Percentiles rank a stretch among this genome's conserved stretches.
These are phyloP conservation scores for Drosophila willistoni DNA, from an alignment of 1,140 invertebrate genomes.

Conservation along the genomic window DNA sequence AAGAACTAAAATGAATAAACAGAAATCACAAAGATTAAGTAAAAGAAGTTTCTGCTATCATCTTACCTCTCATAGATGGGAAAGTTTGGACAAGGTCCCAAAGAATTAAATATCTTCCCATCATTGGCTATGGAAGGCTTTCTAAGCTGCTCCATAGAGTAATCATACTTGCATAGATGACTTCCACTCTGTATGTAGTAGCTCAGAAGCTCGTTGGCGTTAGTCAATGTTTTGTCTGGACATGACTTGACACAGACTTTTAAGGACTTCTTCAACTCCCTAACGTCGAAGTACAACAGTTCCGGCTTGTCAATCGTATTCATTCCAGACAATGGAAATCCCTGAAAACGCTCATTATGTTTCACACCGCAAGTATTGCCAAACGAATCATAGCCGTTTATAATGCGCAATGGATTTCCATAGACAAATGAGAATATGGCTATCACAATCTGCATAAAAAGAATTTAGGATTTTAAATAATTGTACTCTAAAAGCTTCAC, in stretches of 20 bases:
- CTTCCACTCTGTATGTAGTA: constrained; percentile 90
- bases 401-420: constrained; percentile 93
- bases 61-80: constrained; percentile 87
- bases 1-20: constrained; percentile 84
- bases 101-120: constrained; percentile 85
- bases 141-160: constrained; percentile 85
- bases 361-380: constrained; percentile 97
- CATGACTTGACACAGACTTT: constrained; percentile 96
- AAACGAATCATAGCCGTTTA: constrained; percentile 97
- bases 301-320: constrained; percentile 92
- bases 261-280: constrained; percentile 89
- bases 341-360: constrained; percentile 89
- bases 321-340: constrained; percentile 90
- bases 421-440: constrained; percentile 94
- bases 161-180: constrained; percentile 90
- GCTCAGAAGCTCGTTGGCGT: constrained; percentile 87
- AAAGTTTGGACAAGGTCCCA: constrained; percentile 89
- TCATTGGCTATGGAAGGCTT: constrained; percentile 73
- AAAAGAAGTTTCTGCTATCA: neutral
- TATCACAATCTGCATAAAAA: constrained; percentile 87
- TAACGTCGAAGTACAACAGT: constrained; percentile 93
- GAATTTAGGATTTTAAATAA: constrained; percentile 13
- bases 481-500: neutral
- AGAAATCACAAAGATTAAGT: neutral
- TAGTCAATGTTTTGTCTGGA: constrained; percentile 87